These are phyloP conservation scores for Ephydatia muelleri DNA, from an alignment of 37 sponge, comb jelly and placozoan species.

Conservation along the genomic window DNA sequence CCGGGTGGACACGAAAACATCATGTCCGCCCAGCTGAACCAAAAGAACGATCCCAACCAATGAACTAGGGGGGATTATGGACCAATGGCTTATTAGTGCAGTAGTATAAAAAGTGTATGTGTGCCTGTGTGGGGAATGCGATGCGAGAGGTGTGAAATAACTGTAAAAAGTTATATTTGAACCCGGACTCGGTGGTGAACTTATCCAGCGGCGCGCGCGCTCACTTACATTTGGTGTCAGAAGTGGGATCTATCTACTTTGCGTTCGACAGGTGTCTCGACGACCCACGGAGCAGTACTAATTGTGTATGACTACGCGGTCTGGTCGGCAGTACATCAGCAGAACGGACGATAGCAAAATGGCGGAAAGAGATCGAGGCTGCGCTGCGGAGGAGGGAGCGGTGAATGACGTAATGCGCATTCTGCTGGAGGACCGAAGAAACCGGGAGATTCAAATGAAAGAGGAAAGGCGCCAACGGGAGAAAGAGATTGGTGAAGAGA, in stretches of 20 bases:
- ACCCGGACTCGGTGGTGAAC: too few species aligned
- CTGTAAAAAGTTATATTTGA: too few species aligned
- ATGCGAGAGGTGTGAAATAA: too few species aligned
- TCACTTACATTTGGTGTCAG: slow-evolving; percentile 37
- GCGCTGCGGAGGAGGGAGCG: not conserved
- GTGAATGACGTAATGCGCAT: not conserved
- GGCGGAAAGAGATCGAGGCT: not conserved
- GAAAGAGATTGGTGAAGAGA: not conserved
- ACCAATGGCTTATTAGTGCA: too few species aligned
- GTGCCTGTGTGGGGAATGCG: too few species aligned
- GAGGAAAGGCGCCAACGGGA: not conserved
- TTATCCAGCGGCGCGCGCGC: not conserved
- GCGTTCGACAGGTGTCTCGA: too few species aligned
- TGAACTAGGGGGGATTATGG: too few species aligned
- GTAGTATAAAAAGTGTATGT: too few species aligned
- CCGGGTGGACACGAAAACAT: too few species aligned
- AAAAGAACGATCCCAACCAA: too few species aligned
- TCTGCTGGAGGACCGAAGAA: not conserved
- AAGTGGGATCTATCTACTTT: slow-evolving; percentile 51
- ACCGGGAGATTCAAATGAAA: not conserved
- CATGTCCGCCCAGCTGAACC: too few species aligned
- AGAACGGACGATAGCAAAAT: not conserved
- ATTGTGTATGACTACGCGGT: not conserved
- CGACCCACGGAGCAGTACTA: not conserved
- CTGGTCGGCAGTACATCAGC: not conserved